Base-by-base conservation (phyloP, 2,797 vertebrate genomes). In the Bradypodion pumilum region DNA sequence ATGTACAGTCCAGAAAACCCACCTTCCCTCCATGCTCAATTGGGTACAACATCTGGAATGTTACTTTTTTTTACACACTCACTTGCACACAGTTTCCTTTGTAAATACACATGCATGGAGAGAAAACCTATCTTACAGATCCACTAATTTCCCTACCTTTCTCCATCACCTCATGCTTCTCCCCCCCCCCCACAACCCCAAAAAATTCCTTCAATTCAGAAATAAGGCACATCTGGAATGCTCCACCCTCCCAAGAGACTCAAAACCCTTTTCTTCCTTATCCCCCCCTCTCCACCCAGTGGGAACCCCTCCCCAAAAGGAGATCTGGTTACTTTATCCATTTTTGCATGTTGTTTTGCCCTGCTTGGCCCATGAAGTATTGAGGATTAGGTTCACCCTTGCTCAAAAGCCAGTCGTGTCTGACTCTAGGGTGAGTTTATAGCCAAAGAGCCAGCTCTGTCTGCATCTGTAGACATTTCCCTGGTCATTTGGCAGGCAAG, bases 1-100 rank as follows among this genome's bases (percentile, higher is more conserved):
- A 95, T 95, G 96, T n/a, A 96, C 96, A n/a, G n/a, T 97, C 97
- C 96, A 96, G 94, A 93, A 91, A 93, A 94, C 95, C 95, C 94
- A 95, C 94, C 93, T 91, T 94, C 92, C 80, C 92, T 95, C 96
- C 94, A 94, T 94, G 95, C 92, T 92, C 92, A 89, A 91, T 88
- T 91, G 91, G 89, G 94, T 88, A 91, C 90, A 91, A 91, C 92
- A 92, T 87, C 90, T 91, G 92, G 91, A 94, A 93, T 93, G 94
- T 91, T 90, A 76, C 42, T 82, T 59, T 78, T 42, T 29, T 3
- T 27, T 46, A 29, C 56, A 65, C 46, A n/a, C 69, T 56, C 69
- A 79, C 44, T 10, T 37, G 65, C 52, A 94, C 89, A 94, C 85
- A 84, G 90, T 93, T 94, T 93, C 92, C 92, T 91, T 91, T 94